These are phyloP conservation scores for Zelleria hepariella DNA, from an alignment of 2,888 invertebrate species.

Conservation along the genomic window DNA sequence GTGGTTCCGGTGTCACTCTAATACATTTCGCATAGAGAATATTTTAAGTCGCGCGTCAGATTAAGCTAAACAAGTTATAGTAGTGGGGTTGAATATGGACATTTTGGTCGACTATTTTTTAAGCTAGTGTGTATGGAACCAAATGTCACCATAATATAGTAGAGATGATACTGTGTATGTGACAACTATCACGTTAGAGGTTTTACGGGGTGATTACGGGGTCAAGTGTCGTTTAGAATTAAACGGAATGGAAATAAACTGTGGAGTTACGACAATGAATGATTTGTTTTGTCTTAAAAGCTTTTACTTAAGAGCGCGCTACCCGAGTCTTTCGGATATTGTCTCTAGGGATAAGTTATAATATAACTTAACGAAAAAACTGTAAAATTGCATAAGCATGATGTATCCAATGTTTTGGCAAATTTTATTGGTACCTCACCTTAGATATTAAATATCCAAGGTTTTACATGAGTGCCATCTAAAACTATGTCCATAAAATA, in stretches of 20 bases:
- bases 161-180: not conserved
- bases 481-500: no score
- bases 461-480: no score
- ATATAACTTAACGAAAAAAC: no score
- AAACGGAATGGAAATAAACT: conserved; percentile 1
- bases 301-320: not conserved
- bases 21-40: not conserved
- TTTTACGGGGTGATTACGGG: conserved; percentile 16
- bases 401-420: no score
- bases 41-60: not conserved
- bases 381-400: no score
- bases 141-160: not conserved
- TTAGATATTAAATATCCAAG: no score
- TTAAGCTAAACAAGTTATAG: not conserved
- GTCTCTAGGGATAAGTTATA: no score
- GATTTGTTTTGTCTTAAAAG: not conserved
- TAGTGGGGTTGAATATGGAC: not conserved
- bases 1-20: not conserved
- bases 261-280: not conserved
- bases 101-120: not conserved
- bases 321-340: not conserved
- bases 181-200: not conserved
- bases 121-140: not conserved
- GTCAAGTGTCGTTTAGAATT: conserved; percentile 14
- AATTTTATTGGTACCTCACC: no score